Base-by-base conservation (phyloP, 2,888 invertebrate genomes). In the Drosophila vallismaia region DNA sequence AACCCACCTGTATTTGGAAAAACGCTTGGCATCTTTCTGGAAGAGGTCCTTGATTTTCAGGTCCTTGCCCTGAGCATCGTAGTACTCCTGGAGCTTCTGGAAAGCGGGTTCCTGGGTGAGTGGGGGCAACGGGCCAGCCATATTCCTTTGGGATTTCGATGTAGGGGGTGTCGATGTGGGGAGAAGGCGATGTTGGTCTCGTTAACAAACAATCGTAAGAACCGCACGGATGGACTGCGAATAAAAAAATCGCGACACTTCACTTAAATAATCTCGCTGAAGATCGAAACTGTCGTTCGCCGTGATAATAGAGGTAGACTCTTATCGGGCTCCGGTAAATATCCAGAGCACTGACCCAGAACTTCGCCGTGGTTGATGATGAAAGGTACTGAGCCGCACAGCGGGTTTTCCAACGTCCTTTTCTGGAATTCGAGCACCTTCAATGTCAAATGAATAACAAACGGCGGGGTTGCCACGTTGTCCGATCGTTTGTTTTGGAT, bases 1-100 rank as follows among this genome's bases (percentile, higher is more conserved):
- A 31, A 70, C 81, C 89, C 92, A 98, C 98, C 97, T 98, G 93
- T 95, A 97, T 91, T 97, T 97, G 53, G 96, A 93, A 90, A 99
- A 99, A 68, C 99, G 94, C 31, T 94, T 92, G 0, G 95, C 92
- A 92, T 99, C 97, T 79, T 94, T 92, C 75, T 94, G 93, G 90
- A 99, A 99, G 81, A 98, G 92, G 73, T 97, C 94, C 74, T 94
- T 94, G 87, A 99, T 97, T 86, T 96, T 95, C 45, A 99, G 93
- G 83, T 95, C 94, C 28, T 94, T 93, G 10, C 95, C 96, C 89
- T 95, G 94, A 7, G 92, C 92, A 76, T 95, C 92, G 90, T 94
- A 97, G 91, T 95, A 95, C 64, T 95, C 93, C 88, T 96, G 94
- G 45, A 98, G 92, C 91, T 96, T 94, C 86, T 94, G 93, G 93